phyloP scores from a whole-genome alignment of 2,888 invertebrate genomes.

The Eilema griseolum region DNA sequence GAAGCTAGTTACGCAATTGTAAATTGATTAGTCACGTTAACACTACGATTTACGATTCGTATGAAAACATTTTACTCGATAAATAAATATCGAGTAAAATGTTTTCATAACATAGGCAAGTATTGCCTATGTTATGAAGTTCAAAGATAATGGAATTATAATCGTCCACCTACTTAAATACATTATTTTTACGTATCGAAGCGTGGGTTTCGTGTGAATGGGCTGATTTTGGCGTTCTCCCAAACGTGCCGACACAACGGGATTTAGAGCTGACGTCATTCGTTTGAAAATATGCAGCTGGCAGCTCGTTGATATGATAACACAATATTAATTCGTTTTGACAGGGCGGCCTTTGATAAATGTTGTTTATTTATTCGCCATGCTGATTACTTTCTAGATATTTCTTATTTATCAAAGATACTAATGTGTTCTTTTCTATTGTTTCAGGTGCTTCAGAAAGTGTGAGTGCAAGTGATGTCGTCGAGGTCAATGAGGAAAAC shows the following conservation, averaged over 20 bases:
- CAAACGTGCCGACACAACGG: slow-evolving; percentile 71
- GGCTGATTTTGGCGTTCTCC: slow-evolving; percentile 76
- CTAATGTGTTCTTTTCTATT: slow-evolving; percentile 52
- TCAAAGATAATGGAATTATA: slow-evolving; percentile 32
- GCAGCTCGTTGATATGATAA: slow-evolving; percentile 63
- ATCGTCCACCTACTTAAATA: slow-evolving; percentile 43
- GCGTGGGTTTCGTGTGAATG: slow-evolving; percentile 80
- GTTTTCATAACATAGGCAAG: slow-evolving; percentile 13
- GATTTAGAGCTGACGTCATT: slow-evolving; percentile 67
- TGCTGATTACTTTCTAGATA: slow-evolving; percentile 19
- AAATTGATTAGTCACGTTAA: slow-evolving; percentile 41
- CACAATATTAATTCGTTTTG: slow-evolving; percentile 44
- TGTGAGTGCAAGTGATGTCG: slow-evolving; percentile 82
- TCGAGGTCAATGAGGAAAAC: slow-evolving; percentile 77
- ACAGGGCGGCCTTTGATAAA: slow-evolving; percentile 40
- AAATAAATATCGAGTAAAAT: slow-evolving; percentile 19
- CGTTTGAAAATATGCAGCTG: slow-evolving; percentile 67
- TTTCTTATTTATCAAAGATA: not conserved
- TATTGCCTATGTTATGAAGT: slow-evolving; percentile 23
- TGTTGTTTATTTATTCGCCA: slow-evolving; percentile 31
- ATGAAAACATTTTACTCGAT: slow-evolving; percentile 11
- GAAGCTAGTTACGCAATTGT: slow-evolving; percentile 37
- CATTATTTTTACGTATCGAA: slow-evolving; percentile 62
- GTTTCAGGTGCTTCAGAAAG: slow-evolving; percentile 81
- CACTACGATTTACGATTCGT: slow-evolving; percentile 28